Conservation (phyloP, 2,888 invertebrate genomes). For the Dioctria linearis region DNA sequence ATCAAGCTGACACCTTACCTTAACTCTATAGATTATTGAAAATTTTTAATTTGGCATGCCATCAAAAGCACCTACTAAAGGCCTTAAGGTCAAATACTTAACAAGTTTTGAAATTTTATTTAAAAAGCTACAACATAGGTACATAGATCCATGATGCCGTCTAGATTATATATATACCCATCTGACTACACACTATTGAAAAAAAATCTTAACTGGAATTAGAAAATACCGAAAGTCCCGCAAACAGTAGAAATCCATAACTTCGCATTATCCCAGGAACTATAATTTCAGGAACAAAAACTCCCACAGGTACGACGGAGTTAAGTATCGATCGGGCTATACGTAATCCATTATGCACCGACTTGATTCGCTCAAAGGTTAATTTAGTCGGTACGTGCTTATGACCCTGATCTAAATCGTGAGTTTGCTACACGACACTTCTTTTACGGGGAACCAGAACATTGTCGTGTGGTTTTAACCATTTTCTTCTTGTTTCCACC, state of each 20-base stretch:
- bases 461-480: constrained; percentile 53
- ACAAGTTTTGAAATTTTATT: too few relatives aligned
- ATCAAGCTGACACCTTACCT: too few relatives aligned
- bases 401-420: constrained; percentile 64
- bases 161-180: background rate
- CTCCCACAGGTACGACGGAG: constrained; percentile 42
- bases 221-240: constrained; percentile 24
- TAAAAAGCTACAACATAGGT: too few relatives aligned
- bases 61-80: too few relatives aligned
- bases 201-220: constrained; percentile 10
- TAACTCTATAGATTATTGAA: too few relatives aligned
- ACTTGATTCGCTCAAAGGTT: constrained; percentile 60
- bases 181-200: constrained; percentile 17
- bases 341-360: constrained; percentile 58
- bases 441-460: constrained; percentile 55
- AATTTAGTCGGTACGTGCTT: constrained; percentile 61
- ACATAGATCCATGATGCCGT: background rate
- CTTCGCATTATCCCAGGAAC: constrained; percentile 42
- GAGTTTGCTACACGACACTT: constrained; percentile 61
- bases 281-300: constrained; percentile 45
- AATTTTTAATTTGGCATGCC: too few relatives aligned
- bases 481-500: constrained; percentile 50
- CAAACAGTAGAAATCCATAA: constrained; percentile 39
- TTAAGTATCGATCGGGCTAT: constrained; percentile 54
- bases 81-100: too few relatives aligned